Base-by-base conservation (phyloP, 2,888 invertebrate genomes). In the Oligia strigilis region DNA sequence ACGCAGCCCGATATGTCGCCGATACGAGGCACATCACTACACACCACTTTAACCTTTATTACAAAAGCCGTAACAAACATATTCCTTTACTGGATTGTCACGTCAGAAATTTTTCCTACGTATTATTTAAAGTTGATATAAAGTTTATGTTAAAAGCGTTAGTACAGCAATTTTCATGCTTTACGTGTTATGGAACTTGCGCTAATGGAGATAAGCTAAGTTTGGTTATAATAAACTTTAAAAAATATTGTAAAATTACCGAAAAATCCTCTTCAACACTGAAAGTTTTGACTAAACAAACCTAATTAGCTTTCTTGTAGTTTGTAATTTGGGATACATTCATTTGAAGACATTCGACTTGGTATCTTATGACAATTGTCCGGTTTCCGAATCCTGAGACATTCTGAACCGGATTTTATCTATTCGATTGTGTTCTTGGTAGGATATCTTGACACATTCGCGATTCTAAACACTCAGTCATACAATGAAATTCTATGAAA, bases 1-100 rank as follows among this genome's bases (percentile, higher is more conserved):
- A 94, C 94, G 93, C 92, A 92, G 91, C 89, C 92, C 92, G 95
- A 96, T 96, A 94, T 92, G 93, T 93, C 93, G 93, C 92, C 92
- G 95, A 94, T 95, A 95, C 92, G 91, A 94, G 69, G 80, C 23
- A 76, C 84, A 87, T 82, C 81, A 88, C 74, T 62, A 80, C 84
- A 90, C 80, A 81, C 79, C 58, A 92, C 91, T 87, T 83, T 89
- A 73, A 74, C 89, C 92, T 87, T 86, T 93, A 90, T 83, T 72
- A 55, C 69, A 17, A 70, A 80, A 46, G 29, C 49, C 29, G 62
- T 86, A 90, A 67, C 77, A 72, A 52, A 69, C 60, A 81, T 77
- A 87, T 82, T 90, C 71, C 76, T 67, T 36, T 84, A 71, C 60
- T 43, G 0, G 11, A 71, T 58, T 8, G 19, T 60, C 13, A 82